Conservation (phyloP, 53 echinoderm and acorn worm genomes). For the Echinometra lucunter region DNA sequence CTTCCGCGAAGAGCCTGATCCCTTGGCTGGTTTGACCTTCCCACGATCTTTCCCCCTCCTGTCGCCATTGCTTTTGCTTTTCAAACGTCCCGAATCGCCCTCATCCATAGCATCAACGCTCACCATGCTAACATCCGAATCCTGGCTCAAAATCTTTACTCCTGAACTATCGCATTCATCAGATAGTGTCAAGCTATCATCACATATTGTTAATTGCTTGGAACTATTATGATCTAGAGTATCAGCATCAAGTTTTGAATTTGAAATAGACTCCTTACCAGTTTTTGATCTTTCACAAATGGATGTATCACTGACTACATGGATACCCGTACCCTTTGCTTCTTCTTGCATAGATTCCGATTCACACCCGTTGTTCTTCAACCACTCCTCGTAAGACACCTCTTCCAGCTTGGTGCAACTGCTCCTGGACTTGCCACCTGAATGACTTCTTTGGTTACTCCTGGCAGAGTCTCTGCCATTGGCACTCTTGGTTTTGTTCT, state of each 20-base stretch:
- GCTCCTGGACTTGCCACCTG: neutral
- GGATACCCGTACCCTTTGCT: constrained; percentile 39
- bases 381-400: constrained; percentile 54
- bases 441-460: constrained; percentile 25
- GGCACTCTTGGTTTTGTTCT: constrained; percentile 46
- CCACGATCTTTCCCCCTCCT: constrained; percentile 3
- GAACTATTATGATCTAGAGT: neutral
- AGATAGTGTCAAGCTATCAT: neutral
- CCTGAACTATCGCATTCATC: neutral
- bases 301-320: constrained; percentile 6
- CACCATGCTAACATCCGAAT: constrained; percentile 62
- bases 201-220: neutral
- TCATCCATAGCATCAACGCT: constrained; percentile 16
- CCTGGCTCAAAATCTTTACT: constrained; percentile 23
- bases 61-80: constrained; percentile 12
- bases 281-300: neutral
- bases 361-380: constrained; percentile 33
- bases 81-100: neutral
- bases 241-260: neutral
- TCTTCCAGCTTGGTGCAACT: constrained; percentile 11
- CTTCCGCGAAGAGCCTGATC: neutral
- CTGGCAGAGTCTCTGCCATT: constrained; percentile 39
- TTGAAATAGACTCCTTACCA: neutral
- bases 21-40: constrained; percentile 14
- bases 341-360: constrained; percentile 46